Percentiles rank a stretch among this genome's conserved stretches.
Evolutionary conservation across 2,113 vertebrate species (phyloP).

Genomic region (Xenopus laevis): DNA sequence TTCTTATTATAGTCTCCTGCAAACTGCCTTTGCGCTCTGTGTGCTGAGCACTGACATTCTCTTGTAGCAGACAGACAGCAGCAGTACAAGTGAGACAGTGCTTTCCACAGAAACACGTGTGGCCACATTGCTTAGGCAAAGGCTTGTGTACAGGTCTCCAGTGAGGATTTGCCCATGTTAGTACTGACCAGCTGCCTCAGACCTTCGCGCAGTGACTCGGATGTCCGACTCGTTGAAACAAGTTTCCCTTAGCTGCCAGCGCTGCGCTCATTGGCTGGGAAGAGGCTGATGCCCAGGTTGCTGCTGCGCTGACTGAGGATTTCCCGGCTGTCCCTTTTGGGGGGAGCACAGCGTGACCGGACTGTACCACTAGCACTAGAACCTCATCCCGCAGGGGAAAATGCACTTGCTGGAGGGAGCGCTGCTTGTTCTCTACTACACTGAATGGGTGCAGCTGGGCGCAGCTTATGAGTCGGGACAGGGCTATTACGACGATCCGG

Average conservation of each 20-base stretch:
- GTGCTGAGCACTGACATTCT: slow-evolving; percentile 20
- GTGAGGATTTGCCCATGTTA: slow-evolving; percentile 1
- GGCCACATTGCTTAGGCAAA: not conserved
- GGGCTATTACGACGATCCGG: slow-evolving; percentile 65
- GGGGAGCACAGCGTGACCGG: slow-evolving; percentile 11
- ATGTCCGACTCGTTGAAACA: slow-evolving; percentile 64
- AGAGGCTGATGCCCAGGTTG: slow-evolving; percentile 43
- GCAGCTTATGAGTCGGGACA: slow-evolving; percentile 66
- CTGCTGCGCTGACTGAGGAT: slow-evolving; percentile 50
- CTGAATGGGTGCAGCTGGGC: slow-evolving; percentile 36
- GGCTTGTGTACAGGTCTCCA: not conserved
- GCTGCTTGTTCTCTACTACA: slow-evolving; percentile 55
- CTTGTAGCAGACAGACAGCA: slow-evolving; percentile 14
- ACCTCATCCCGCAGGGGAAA: slow-evolving; percentile 30
- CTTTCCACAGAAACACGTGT: slow-evolving; percentile 8
- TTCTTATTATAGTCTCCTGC: not conserved
- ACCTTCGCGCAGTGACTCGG: slow-evolving; percentile 54
- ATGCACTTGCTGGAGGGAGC: slow-evolving; percentile 73
- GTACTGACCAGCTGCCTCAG: slow-evolving; percentile 23
- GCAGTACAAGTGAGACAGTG: not conserved
- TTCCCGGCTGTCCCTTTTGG: slow-evolving; percentile 43
- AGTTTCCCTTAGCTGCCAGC: slow-evolving; percentile 53
- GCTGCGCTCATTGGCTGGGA: slow-evolving; percentile 46
- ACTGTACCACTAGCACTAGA: slow-evolving; percentile 2
- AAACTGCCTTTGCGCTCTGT: not conserved